Conservation (phyloP, 1,140 invertebrate species). For the Ctenoplectra terminalis region DNA sequence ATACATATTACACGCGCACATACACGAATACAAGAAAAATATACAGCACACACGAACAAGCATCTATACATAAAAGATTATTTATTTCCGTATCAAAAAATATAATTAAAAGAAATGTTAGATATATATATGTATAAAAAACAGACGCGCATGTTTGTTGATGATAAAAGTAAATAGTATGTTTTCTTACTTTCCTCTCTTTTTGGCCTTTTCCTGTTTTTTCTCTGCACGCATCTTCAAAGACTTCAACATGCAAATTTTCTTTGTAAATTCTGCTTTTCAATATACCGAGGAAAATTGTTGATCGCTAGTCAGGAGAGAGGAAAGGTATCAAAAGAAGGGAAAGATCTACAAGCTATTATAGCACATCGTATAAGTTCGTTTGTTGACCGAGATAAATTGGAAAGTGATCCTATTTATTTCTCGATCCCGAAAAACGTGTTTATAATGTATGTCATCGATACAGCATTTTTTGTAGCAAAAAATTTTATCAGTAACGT, state of each 20-base stretch:
- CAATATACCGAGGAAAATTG: neutral
- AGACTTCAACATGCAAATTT: conserved; percentile 41
- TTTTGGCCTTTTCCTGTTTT: conserved; percentile 58
- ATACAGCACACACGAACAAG: conserved; percentile 37
- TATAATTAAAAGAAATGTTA: conserved; percentile 40
- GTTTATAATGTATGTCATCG: conserved; percentile 43
- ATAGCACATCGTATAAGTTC: conserved; percentile 32
- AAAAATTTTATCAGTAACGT: conserved; percentile 52
- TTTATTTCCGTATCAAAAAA: conserved; percentile 61
- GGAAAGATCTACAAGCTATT: conserved; percentile 26
- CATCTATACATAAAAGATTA: conserved; percentile 49
- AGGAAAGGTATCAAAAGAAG: conserved; percentile 51
- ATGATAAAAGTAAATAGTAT: conserved; percentile 56
- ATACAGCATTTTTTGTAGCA: conserved; percentile 41
- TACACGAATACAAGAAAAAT: conserved; percentile 35
- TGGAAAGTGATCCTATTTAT: conserved; percentile 40
- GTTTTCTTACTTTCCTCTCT: conserved; percentile 65
- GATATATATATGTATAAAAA: conserved; percentile 28
- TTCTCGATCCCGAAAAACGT: conserved; percentile 40
- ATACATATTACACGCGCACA: conserved; percentile 49
- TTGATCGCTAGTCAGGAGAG: neutral
- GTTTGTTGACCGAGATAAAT: conserved; percentile 52
- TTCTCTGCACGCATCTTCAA: conserved; percentile 31
- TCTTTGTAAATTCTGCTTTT: conserved; percentile 39
- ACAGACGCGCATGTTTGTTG: conserved; percentile 62